These are phyloP conservation scores for Notothenia rossii DNA, from an alignment of 2,113 vertebrate genomes.

Conservation along the genomic window DNA sequence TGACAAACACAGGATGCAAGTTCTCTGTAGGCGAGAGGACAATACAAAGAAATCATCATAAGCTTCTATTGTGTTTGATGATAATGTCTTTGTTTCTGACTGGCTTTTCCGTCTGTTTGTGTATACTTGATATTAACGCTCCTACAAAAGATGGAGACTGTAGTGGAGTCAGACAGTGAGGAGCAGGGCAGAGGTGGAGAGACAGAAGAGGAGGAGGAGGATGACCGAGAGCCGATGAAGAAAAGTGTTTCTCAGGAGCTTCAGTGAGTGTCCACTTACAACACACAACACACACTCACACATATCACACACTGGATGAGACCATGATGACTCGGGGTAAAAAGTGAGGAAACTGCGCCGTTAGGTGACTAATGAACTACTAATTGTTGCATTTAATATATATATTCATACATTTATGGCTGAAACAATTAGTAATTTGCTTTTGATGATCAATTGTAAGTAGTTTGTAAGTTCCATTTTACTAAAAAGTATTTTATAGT, in stretches of 20 bases:
- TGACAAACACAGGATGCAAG: too few species aligned
- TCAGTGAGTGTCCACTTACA: neutral
- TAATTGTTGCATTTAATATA: neutral
- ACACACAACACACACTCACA: slow-evolving; percentile 2
- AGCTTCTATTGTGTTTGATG: neutral
- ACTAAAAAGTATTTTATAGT: too few species aligned
- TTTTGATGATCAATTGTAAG: neutral
- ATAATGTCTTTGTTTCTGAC: neutral
- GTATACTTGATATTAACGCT: too few species aligned
- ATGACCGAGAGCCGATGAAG: neutral
- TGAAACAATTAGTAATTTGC: neutral
- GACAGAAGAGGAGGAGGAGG: neutral
- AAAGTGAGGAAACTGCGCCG: neutral
- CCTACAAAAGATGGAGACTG: slow-evolving; percentile 32
- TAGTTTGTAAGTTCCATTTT: too few species aligned
- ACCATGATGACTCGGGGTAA: too few species aligned
- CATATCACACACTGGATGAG: neutral
- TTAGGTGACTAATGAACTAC: neutral
- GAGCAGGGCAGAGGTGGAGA: neutral
- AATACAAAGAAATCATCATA: too few species aligned
- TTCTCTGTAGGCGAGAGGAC: neutral
- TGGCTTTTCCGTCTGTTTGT: neutral
- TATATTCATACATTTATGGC: neutral
- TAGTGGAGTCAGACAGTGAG: neutral
- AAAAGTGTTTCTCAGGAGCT: neutral